These are phyloP conservation scores for Aradophagus sp. DNA, from an alignment of 1,140 invertebrate species.

Conservation along the genomic window DNA sequence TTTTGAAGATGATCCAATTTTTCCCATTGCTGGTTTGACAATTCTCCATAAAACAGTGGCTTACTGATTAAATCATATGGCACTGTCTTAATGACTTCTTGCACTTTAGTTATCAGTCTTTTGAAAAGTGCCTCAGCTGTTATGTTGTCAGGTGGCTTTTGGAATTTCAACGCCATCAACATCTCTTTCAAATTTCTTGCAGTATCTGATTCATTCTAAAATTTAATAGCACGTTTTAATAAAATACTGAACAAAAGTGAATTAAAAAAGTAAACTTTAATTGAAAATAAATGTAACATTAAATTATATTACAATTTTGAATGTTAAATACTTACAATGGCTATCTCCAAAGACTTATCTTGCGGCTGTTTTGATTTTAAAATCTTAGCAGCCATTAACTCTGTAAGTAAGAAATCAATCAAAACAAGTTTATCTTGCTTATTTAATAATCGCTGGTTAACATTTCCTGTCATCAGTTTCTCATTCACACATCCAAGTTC, in stretches of 20 bases:
- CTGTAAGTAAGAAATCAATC: slow-evolving; percentile 86
- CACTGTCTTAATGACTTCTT: slow-evolving; percentile 80
- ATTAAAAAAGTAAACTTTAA: background rate
- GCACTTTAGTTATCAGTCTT: slow-evolving; percentile 84
- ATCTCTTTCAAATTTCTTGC: slow-evolving; percentile 86
- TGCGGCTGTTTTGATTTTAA: slow-evolving; percentile 79
- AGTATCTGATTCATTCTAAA: slow-evolving; percentile 85
- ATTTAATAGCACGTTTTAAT: slow-evolving; percentile 7
- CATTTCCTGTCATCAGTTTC: slow-evolving; percentile 65
- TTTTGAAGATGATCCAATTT: slow-evolving; percentile 81
- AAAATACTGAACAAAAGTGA: too few relatives aligned
- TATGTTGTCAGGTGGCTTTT: slow-evolving; percentile 90
- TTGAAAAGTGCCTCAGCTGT: slow-evolving; percentile 84
- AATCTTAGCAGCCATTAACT: slow-evolving; percentile 89
- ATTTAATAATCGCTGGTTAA: slow-evolving; percentile 78
- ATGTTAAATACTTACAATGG: slow-evolving; percentile 72
- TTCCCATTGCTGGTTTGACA: slow-evolving; percentile 89
- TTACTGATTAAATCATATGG: slow-evolving; percentile 80
- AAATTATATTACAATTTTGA: slow-evolving; percentile 7
- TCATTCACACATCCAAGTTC: slow-evolving; percentile 79
- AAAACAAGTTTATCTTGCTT: slow-evolving; percentile 80
- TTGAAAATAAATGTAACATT: background rate
- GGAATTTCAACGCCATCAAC: slow-evolving; percentile 84
- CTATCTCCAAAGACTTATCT: slow-evolving; percentile 76
- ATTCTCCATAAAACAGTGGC: slow-evolving; percentile 83